Evolutionary conservation across 2,113 vertebrate genomes (phyloP).

Genomic region (Paramisgurnus dabryanus): DNA sequence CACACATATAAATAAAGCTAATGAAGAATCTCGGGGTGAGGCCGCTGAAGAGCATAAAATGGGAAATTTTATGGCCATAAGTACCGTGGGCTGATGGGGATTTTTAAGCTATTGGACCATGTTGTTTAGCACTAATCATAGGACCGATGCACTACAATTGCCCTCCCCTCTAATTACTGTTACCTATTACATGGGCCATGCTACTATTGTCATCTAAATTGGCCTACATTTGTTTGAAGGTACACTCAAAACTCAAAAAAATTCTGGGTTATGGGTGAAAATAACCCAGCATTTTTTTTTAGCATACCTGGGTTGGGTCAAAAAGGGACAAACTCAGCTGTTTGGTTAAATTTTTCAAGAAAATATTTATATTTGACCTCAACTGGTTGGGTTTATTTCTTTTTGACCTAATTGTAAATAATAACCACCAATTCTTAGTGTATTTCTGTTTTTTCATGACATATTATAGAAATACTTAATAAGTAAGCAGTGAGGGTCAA

Average conservation of each 20-base stretch:
- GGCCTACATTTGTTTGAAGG: slow-evolving; percentile 48
- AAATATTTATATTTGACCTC: too few relatives aligned
- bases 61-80: slow-evolving; percentile 88
- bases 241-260: background rate
- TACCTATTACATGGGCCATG: slow-evolving; percentile 73
- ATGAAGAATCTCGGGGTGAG: slow-evolving; percentile 80
- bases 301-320: too few relatives aligned
- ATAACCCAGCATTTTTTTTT: too few relatives aligned
- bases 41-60: slow-evolving; percentile 87
- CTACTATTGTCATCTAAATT: slow-evolving; percentile 63
- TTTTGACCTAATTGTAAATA: too few relatives aligned
- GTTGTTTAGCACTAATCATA: slow-evolving; percentile 83
- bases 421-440: background rate
- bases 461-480: background rate
- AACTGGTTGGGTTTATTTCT: background rate
- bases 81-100: slow-evolving; percentile 83
- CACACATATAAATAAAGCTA: slow-evolving; percentile 84
- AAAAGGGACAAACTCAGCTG: too few relatives aligned
- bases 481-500: background rate
- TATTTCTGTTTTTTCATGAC: background rate
- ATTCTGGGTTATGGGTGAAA: too few relatives aligned
- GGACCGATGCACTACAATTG: slow-evolving; percentile 73
- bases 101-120: slow-evolving; percentile 85
- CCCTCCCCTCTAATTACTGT: slow-evolving; percentile 84
- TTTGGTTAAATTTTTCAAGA: background rate